A percentile compares a stretch with the other conserved stretches of the same genome.
phyloP scores from a whole-genome alignment of 2,797 vertebrate species.

The Coendou prehensilis region DNA sequence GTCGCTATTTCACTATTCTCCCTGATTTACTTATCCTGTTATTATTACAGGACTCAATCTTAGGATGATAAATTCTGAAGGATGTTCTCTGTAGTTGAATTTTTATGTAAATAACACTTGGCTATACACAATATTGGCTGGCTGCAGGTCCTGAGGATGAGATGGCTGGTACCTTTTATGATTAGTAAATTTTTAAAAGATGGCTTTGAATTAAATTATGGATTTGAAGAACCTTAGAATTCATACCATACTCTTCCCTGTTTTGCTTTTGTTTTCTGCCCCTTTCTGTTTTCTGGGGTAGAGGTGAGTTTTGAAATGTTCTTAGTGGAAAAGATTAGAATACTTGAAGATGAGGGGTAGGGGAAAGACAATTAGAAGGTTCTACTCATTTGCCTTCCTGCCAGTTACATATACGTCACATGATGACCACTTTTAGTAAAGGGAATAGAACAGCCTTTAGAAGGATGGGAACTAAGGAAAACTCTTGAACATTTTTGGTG shows the following conservation, averaged over 20 bases:
- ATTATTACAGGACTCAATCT: neutral
- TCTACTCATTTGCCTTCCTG: neutral
- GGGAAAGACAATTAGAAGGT: neutral
- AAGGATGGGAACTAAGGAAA: neutral
- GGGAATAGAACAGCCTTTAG: neutral
- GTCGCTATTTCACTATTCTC: neutral
- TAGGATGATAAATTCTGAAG: neutral
- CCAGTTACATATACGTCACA: neutral
- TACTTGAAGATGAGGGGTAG: neutral
- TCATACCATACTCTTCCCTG: neutral
- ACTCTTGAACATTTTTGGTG: neutral
- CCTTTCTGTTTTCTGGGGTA: slow-evolving; percentile 29
- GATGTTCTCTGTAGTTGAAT: neutral
- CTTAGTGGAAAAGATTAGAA: neutral
- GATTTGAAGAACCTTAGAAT: neutral
- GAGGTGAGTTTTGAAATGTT: slow-evolving; percentile 3
- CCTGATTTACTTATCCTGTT: neutral
- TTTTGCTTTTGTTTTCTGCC: slow-evolving; percentile 33
- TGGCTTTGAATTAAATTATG: neutral
- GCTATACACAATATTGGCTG: neutral
- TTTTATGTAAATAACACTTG: neutral
- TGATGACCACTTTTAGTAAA: neutral
- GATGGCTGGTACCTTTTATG: slow-evolving; percentile 15
- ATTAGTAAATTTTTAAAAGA: slow-evolving; percentile 1
- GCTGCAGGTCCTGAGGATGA: neutral